Conservation (phyloP, 1,140 invertebrate genomes). For the Schlechtendalia chinensis region DNA sequence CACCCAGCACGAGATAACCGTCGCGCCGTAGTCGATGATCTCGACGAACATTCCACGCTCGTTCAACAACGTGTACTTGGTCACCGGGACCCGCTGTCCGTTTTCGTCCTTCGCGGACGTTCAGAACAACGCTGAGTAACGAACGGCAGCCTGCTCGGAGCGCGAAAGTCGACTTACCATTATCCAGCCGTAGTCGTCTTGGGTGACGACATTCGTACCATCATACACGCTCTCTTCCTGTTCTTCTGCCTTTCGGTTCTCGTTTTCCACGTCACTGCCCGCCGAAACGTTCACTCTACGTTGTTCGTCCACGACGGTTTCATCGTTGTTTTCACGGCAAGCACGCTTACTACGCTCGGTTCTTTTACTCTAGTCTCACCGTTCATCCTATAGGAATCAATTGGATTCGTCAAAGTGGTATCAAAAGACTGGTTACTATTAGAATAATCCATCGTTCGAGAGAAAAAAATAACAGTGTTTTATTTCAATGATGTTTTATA, state of each 20-base stretch:
- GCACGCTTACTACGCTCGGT: too few species aligned
- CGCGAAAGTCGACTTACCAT: too few species aligned
- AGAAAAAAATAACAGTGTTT: background rate
- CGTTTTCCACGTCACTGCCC: background rate
- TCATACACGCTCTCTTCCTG: background rate
- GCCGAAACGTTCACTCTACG: too few species aligned
- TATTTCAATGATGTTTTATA: slow-evolving; percentile 1
- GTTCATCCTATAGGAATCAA: too few species aligned
- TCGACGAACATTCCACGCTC: slow-evolving; percentile 54
- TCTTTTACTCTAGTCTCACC: too few species aligned
- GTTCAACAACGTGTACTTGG: slow-evolving; percentile 14
- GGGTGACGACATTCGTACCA: background rate
- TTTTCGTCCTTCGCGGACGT: background rate
- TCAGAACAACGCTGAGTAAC: too few species aligned
- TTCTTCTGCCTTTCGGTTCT: background rate
- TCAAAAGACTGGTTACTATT: too few species aligned
- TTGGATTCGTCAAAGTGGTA: background rate
- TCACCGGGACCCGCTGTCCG: background rate
- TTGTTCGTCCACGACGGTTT: too few species aligned
- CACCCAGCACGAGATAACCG: slow-evolving; percentile 69
- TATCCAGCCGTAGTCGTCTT: slow-evolving; percentile 17
- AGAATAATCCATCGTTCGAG: background rate
- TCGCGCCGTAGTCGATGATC: slow-evolving; percentile 70
- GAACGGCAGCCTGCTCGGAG: too few species aligned
- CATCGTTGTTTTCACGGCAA: background rate